Evolutionary conservation across 2,113 vertebrate species (phyloP), one percentile per base, ranked within the genome.

Genomic region (Strigops habroptila): DNA sequence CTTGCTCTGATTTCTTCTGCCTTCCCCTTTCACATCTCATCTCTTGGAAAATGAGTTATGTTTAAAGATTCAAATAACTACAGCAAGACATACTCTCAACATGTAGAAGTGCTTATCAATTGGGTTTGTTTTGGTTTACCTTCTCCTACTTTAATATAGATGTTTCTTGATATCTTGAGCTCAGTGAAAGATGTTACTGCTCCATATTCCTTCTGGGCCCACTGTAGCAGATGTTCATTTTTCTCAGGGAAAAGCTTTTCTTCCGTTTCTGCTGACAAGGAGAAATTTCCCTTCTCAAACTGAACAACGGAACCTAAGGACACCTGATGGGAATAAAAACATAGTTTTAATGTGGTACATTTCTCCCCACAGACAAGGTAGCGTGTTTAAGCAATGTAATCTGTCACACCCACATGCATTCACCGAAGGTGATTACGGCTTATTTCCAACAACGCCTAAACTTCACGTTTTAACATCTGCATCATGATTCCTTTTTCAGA

Each of bases 61-160:
- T 27, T 86, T 86, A 71, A 89, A 80, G 43, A 84, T 33, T 57
- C 92, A 90, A 69, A 60, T 33, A 46, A 88, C 14, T 39, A 67
- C 21, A 86, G 12, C 16, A 39, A 77, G 10, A 46, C 33, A 68
- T 74, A 71, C 41, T 79, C 43, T 73, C 44, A 77, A 8, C 30
- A 83, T 44, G 22, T 59, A 22, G 4, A 75, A 76, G 18, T 15
- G 13, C n/a, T 44, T 88, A 75, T 31, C 18, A 65, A 2, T 33
- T 73, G 9, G 25, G 3, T 84, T 82, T 37, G 9, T 8, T 65
- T 31, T 62, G 7, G 10, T 97, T 94, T 97, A 99, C 99, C 99
- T 99, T 99, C 99, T 94, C 99, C 99, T 80, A 99, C 99, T 99
- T 99, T 99, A 98, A 99, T 99, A 93, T 99, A 99, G 97, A 99